Evolutionary conservation across 2,113 vertebrate genomes (phyloP), one percentile per base, ranked within the genome.

Genomic region (Corynorhinus townsendii): DNA sequence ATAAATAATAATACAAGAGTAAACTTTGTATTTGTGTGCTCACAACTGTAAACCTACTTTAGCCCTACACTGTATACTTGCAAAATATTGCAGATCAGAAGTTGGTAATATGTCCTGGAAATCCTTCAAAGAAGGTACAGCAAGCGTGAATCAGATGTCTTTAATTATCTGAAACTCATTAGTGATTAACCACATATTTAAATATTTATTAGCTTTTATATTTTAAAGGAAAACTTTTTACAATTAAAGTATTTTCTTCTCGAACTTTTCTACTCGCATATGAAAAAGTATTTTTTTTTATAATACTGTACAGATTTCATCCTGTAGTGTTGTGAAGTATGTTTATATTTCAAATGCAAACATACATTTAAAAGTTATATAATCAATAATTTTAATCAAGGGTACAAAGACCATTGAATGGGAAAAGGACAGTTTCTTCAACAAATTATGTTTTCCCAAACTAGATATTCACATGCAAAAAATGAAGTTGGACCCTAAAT

Each of bases 211-310:
- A 84, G 16, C 40, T 79, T 84, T 72, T 64, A 40, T 52, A 49
- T 43, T 84, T 84, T 89, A 76, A 84, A 62, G 62, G 17, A 89
- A 93, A 85, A 45, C 68, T 30, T 95, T 94, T 80, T 72, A 69
- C 22, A 75, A n/a, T 49, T n/a, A 83, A 88, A 47, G 71, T 86
- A 77, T 40, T 82, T 81, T 64, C 2, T 79, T 47, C n/a, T 59
- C 11, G 1, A 56, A 56, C 40, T 86, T 90, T 86, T 66, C 45
- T 88, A 59, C n/a, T 73, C 35, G n/a, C 30, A 54, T 76, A 45
- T 76, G 16, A 68, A 56, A 83, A 93, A 68, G 11, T 75, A 20
- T 45, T 83, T 76, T 91, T 73, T 35, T 30, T 75, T 91, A 43
- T 86, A 47, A 24, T 47, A 47, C 20, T 14, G 5, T 52, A 75